A percentile compares a stretch with the other conserved stretches of the same genome.
Conservation (phyloP, 2,888 invertebrate species). For the Drosophila formosana region DNA sequence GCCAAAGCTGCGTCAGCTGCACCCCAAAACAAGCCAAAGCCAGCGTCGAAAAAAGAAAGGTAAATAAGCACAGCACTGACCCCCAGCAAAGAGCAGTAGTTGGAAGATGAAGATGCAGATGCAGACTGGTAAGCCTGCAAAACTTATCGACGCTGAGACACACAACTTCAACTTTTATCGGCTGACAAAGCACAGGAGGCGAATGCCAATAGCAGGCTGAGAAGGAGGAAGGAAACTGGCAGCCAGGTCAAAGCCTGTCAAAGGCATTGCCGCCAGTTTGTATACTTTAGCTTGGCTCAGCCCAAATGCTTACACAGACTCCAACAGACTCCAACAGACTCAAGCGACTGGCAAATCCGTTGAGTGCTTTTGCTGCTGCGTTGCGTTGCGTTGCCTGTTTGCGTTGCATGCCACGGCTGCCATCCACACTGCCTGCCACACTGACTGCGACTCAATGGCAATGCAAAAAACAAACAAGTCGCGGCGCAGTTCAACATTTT, state of each 20-base stretch:
- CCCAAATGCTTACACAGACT: slow-evolving; percentile 22
- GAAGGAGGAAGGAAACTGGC: neutral
- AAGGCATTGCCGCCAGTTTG: slow-evolving; percentile 47
- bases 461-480: slow-evolving; percentile 15
- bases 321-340: slow-evolving; percentile 1
- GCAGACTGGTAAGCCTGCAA: neutral
- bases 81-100: neutral
- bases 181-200: slow-evolving; percentile 22
- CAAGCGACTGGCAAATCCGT: slow-evolving; percentile 27
- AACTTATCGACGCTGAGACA: slow-evolving; percentile 36
- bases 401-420: slow-evolving; percentile 25
- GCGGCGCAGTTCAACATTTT: slow-evolving; percentile 5
- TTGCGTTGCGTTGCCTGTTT: slow-evolving; percentile 2
- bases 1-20: slow-evolving; percentile 39
- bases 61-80: slow-evolving; percentile 26
- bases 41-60: neutral
- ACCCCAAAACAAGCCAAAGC: slow-evolving; percentile 32
- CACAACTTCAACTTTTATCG: slow-evolving; percentile 51
- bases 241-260: slow-evolving; percentile 52
- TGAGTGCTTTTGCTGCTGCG: slow-evolving; percentile 20
- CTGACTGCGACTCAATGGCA: slow-evolving; percentile 13
- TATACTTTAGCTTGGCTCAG: slow-evolving; percentile 32
- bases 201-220: slow-evolving; percentile 15
- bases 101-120: neutral
- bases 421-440: neutral